Conservation (phyloP, 2,113 vertebrate species). For the Dicentrarchus labrax region DNA sequence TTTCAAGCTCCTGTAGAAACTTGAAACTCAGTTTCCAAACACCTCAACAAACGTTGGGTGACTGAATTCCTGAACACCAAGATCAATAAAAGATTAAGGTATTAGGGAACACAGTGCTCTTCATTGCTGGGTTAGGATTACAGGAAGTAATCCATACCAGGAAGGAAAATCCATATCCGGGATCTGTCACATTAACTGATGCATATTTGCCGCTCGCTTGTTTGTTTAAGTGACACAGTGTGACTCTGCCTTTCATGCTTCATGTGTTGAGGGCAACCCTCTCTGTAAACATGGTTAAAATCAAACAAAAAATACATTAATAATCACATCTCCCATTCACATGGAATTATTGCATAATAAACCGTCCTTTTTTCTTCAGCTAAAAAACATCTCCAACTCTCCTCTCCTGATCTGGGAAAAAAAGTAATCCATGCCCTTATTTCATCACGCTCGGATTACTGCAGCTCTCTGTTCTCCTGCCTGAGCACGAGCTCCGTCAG, state of each 20-base stretch:
- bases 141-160: too few species aligned
- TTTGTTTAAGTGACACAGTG: slow-evolving; percentile 54
- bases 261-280: slow-evolving; percentile 19
- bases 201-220: slow-evolving; percentile 25
- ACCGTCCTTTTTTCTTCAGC: background rate
- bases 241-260: slow-evolving; percentile 1
- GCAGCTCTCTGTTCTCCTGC: slow-evolving; percentile 11
- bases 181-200: slow-evolving; percentile 62
- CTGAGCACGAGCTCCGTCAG: slow-evolving; percentile 16
- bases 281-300: slow-evolving; percentile 42
- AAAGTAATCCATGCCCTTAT: slow-evolving; percentile 40
- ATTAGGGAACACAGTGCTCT: slow-evolving; percentile 20
- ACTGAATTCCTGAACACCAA: background rate
- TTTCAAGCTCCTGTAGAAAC: background rate
- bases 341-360: slow-evolving; percentile 19
- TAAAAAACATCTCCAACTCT: slow-evolving; percentile 11
- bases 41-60: background rate
- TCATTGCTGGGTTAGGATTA: slow-evolving; percentile 3
- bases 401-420: slow-evolving; percentile 28
- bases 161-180: slow-evolving; percentile 63
- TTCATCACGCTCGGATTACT: slow-evolving; percentile 52
- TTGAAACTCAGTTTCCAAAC: slow-evolving; percentile 14
- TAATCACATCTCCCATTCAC: slow-evolving; percentile 7
- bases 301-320: slow-evolving; percentile 7
- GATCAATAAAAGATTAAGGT: slow-evolving; percentile 42